phyloP scores from a whole-genome alignment of 2,113 vertebrate genomes.

The Lonchura striata region DNA sequence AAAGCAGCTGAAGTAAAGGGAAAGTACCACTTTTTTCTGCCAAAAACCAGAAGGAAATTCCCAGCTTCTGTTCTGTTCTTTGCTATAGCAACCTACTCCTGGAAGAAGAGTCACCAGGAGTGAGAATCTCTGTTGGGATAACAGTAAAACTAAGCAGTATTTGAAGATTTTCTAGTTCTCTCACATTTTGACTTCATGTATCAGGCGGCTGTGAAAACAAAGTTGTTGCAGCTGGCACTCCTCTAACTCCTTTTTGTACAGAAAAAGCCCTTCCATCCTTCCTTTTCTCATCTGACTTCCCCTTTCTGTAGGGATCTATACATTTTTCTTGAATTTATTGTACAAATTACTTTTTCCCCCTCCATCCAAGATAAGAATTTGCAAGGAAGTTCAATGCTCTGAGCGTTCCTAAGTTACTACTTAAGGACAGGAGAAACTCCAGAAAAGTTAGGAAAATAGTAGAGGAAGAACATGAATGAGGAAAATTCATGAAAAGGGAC shows the following conservation, averaged over 20 bases:
- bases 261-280: neutral
- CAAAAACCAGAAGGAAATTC: constrained; percentile 16
- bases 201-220: neutral
- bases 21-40: constrained; percentile 10
- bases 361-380: neutral
- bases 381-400: neutral
- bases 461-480: neutral
- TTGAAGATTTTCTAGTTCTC: neutral
- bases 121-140: neutral
- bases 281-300: neutral
- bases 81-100: neutral
- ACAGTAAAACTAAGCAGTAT: neutral
- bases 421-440: neutral
- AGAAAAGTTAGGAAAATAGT: neutral
- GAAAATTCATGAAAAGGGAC: neutral
- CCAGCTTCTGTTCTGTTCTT: constrained; percentile 9
- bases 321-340: neutral
- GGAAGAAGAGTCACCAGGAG: neutral
- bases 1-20: neutral
- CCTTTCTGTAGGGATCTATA: neutral
- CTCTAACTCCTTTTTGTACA: neutral
- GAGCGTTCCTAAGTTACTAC: neutral
- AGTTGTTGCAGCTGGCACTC: neutral
- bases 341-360: neutral
- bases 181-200: neutral